Base-by-base conservation (phyloP, 2,113 vertebrate genomes). In the Axis porcinus region DNA sequence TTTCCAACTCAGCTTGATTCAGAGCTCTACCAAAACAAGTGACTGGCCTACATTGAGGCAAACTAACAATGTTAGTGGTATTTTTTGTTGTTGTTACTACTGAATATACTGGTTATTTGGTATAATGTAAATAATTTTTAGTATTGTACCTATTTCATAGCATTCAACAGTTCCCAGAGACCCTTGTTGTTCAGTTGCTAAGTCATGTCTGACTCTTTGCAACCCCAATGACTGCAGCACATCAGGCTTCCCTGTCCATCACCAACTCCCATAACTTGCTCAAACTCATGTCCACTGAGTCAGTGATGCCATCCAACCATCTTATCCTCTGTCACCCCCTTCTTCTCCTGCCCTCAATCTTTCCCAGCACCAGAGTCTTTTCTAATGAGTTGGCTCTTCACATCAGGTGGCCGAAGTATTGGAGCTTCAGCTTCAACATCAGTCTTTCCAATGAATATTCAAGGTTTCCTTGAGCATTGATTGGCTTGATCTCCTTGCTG, bases 21-120 rank as follows among this genome's bases (percentile, higher is more conserved):
- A 91, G 70, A 96, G 36, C n/a, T 87, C 64, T 90, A 33, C 19
- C 54, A 87, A 96, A 96, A 92, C 5, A 95, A 95, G 30, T 54
- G 23, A 83, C 81, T 67, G 55, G 36, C 60, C 52, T 90, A 36
- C 12, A 54, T n/a, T 60, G 82, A 85, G 43, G 91, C 33, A 93
- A 89, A 76, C 85, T 91, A 50, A 89, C 50, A 88, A 52, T 64
- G 76, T 40, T 27, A 43, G 58, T 28, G 19, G 28, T 54, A 16
- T 36, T 87, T 58, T 33, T 47, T 52, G n/a, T 88, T 36, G 17
- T 19, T 82, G 19, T 13, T 57, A 50, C 50, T 62, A n/a, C 76
- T 28, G 50, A 93, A 92, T 64, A 82, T 74, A 76, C 62, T 87
- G 40, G 19, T 79, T 89, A 57, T 76, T 95, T 96, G 74, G 33